Evolutionary conservation across 2,888 invertebrate species (phyloP).

Genomic region (Neria commutata): DNA sequence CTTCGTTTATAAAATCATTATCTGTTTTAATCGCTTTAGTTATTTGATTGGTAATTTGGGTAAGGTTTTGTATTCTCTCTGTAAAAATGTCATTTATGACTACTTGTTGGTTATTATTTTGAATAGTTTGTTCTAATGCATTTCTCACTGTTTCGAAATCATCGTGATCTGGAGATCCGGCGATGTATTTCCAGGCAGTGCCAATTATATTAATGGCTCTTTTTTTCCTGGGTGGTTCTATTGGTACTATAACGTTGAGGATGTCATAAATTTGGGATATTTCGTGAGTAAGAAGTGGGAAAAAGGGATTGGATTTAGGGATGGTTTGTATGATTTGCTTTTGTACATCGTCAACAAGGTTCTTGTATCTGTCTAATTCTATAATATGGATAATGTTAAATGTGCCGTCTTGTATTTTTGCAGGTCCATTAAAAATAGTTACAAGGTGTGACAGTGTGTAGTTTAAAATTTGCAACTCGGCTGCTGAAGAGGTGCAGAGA

Average conservation of each 20-base stretch:
- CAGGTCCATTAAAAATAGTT: not conserved
- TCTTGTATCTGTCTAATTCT: conserved; percentile 6
- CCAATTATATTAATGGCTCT: not conserved
- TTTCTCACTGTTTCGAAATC: not conserved
- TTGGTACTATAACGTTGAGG: not conserved
- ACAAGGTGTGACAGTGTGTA: conserved; percentile 1
- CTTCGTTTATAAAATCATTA: not conserved
- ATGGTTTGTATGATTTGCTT: not conserved
- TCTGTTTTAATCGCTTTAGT: not conserved
- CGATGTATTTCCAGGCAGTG: not conserved
- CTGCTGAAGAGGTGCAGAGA: conserved; percentile 7
- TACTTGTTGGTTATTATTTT: not conserved
- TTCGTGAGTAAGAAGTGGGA: not conserved
- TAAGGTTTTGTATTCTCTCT: not conserved
- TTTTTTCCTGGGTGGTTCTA: too few relatives aligned
- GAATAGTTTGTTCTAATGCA: too few relatives aligned
- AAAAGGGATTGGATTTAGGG: conserved; percentile 3
- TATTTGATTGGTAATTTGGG: not conserved
- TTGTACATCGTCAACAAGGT: conserved; percentile 2
- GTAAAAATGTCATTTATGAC: not conserved
- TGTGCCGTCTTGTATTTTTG: conserved; percentile 3
- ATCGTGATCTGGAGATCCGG: not conserved
- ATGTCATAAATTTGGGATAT: not conserved
- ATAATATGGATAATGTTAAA: conserved; percentile 2
- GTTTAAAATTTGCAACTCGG: conserved; percentile 6